A percentile compares a stretch with the other conserved stretches of the same genome.
phyloP scores from a whole-genome alignment of 2,888 invertebrate species.

The Athetis lepigone region DNA sequence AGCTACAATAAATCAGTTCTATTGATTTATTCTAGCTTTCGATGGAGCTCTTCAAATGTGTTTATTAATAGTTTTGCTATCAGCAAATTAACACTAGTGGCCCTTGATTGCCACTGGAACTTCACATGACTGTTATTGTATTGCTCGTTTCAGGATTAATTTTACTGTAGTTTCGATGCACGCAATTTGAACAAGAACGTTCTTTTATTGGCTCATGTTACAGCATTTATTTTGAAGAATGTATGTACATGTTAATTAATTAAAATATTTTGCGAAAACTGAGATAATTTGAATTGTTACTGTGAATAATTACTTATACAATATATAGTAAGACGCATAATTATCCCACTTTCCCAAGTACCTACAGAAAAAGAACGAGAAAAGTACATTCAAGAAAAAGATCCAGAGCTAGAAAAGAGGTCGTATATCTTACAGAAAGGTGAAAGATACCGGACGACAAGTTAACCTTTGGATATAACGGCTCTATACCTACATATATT shows the following conservation, averaged over 20 bases:
- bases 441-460: slow-evolving; percentile 15
- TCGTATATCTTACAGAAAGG: slow-evolving; percentile 31
- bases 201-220: slow-evolving; percentile 23
- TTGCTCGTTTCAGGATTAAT: not conserved
- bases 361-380: not conserved
- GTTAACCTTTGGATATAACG: slow-evolving; percentile 47
- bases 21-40: slow-evolving; percentile 79
- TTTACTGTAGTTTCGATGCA: not conserved
- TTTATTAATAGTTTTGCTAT: slow-evolving; percentile 56
- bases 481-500: slow-evolving; percentile 44
- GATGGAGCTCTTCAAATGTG: slow-evolving; percentile 60
- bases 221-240: slow-evolving; percentile 14
- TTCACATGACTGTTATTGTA: slow-evolving; percentile 2
- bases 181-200: slow-evolving; percentile 21
- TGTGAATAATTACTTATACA: slow-evolving; percentile 14
- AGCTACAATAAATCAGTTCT: slow-evolving; percentile 81
- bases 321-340: not conserved
- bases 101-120: slow-evolving; percentile 14
- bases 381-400: slow-evolving; percentile 12
- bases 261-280: slow-evolving; percentile 19
- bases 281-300: not conserved
- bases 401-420: slow-evolving; percentile 9
- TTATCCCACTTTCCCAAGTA: not conserved
- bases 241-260: slow-evolving; percentile 13
- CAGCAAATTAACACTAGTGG: slow-evolving; percentile 25